Evolutionary conservation across 2,888 invertebrate genomes (phyloP), one percentile per base, ranked within the genome.

Genomic region (Zygothrica quintamaculata): DNA sequence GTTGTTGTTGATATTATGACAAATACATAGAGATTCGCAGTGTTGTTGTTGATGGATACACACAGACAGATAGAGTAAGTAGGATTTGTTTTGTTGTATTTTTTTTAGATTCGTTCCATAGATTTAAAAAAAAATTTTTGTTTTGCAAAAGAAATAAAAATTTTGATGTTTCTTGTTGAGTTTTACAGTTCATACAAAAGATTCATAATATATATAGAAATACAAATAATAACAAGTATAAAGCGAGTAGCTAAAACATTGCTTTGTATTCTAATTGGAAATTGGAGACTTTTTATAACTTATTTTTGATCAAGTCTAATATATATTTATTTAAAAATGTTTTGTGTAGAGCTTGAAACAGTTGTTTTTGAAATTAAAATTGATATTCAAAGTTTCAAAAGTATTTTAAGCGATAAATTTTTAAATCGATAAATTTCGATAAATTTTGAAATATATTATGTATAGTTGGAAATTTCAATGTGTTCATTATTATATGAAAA

Each of bases 101-200:
- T 16, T 31, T 53, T 44, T 59, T 51, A 22, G 37, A 33, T 66
- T 31, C 51, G 56, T 56, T 69, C 73, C 73, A 57, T 59, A 50
- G 58, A n/a, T n/a, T n/a, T n/a, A n/a, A n/a, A n/a, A 57, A 44
- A 39, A 56, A 39, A 55, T 66, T 72, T 60, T 56, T 50, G 72
- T 61, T 64, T 77, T 72, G 75, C 53, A 76, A 88, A 88, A 88
- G 77, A 79, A 68, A 88, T 65, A 85, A 73, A n/a, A 53, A 84
- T 82, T 87, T 87, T 70, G 53, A 73, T 84, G 77, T 77, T 87
- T 75, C 70, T 74, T 66, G 60, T 85, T 88, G 73, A 88, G 74
- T 74, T 65, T 65, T 48, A 82, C 62, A 69, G 61, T 72, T 71
- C 56, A 62, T 34, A 40, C 22, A 59, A 59, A 48, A 67, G 9